A percentile compares a stretch with the other conserved stretches of the same genome.
Evolutionary conservation across 2,888 invertebrate genomes (phyloP).

Genomic region (Phania funesta): DNA sequence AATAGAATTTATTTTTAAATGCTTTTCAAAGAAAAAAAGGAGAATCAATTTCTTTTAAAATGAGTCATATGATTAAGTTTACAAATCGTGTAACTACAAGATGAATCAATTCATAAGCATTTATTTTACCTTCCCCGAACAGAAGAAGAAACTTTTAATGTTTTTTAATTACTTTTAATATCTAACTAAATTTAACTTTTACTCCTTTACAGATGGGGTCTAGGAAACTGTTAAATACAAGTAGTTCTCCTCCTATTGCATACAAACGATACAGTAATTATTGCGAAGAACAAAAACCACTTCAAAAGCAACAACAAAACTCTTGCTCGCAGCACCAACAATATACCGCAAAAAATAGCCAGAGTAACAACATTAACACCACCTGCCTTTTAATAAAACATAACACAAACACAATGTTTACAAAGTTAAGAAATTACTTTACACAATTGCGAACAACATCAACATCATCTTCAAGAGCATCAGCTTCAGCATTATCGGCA

Average conservation of each 20-base stretch:
- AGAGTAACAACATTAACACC: constrained; percentile 38
- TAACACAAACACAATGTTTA: constrained; percentile 53
- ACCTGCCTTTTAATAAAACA: constrained; percentile 52
- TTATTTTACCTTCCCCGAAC: background rate
- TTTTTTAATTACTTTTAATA: background rate
- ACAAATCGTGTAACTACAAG: constrained; percentile 14
- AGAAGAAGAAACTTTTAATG: background rate
- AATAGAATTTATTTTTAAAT: background rate
- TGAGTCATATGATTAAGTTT: constrained; percentile 16
- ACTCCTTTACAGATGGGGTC: constrained; percentile 53
- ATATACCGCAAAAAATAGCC: constrained; percentile 37
- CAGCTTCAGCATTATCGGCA: constrained; percentile 31
- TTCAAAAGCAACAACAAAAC: constrained; percentile 23
- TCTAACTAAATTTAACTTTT: background rate
- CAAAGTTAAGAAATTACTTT: constrained; percentile 58
- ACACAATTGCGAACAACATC: constrained; percentile 48
- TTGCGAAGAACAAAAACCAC: constrained; percentile 26
- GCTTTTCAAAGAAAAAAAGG: background rate
- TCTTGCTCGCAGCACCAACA: constrained; percentile 9
- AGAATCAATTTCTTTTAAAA: constrained; percentile 11
- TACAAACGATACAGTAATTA: constrained; percentile 44
- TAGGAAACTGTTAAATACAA: constrained; percentile 49
- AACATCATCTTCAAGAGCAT: constrained; percentile 14
- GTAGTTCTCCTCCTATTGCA: constrained; percentile 61
- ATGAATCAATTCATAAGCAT: constrained; percentile 44